Evolutionary conservation across 1,140 invertebrate species (phyloP), one percentile per base, ranked within the genome.

Genomic region (Arion vulgaris): DNA sequence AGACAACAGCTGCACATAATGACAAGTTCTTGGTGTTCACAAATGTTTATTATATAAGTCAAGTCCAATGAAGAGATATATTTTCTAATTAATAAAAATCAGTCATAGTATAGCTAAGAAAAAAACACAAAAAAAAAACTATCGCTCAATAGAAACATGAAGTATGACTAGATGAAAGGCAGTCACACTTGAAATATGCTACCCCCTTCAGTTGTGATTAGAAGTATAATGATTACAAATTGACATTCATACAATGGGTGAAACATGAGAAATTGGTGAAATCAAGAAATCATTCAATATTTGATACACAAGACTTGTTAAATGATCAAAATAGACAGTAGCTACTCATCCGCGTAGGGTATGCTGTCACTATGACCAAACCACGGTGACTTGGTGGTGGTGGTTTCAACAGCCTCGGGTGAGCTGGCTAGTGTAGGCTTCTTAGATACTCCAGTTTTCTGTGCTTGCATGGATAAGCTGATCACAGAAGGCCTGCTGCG

Each of bases 401-500:
- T 81, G 36, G 82, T 80, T 77, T 91, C 90, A 49, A 88, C 87
- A 17, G 87, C 86, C 77, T 91, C 90, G 19, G 90, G 90, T 28
- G 90, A 91, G 83, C 88, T 90, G 53, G 90, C 87, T 72, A 91
- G 86, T 75, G 81, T 89, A 71, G 89, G 89, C 80, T 91, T 91
- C 82, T 86, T 88, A 57, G 87, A 88, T 36, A 89, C 85, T 36
- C 86, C 88, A 26, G 81, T 76, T 66, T 82, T 84, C 53, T 86
- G 85, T 72, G 86, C 83, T 84, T 91, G 90, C 76, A 92, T 85
- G 23, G 91, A 92, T 38, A 91, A 87, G 85, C 90, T 91, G 57
- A 91, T 90, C 62, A 92, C 87, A 34, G 91, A 92, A 26, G 91
- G 90, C 34, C 91, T 88, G 83, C 90, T 91, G 83, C 91, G 90